A percentile compares a stretch with the other conserved stretches of the same genome.
These are phyloP conservation scores for Cheilosia scutellata DNA, from an alignment of 2,888 invertebrate species.

Conservation along the genomic window DNA sequence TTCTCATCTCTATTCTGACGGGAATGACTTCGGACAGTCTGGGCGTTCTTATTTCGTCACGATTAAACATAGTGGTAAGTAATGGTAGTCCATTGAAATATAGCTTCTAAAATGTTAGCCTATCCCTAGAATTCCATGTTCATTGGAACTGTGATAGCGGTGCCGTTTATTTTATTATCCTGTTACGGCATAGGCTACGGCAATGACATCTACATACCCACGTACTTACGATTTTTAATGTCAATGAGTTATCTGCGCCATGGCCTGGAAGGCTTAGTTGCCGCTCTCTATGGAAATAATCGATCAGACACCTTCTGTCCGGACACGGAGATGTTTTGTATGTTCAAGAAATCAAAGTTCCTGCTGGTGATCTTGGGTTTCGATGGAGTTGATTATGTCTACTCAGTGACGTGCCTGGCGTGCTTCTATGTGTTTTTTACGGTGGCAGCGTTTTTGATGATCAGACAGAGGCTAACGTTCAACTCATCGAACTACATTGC, in stretches of 20 bases:
- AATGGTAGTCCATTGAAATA: slow-evolving; percentile 14
- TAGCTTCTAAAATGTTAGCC: slow-evolving; percentile 77
- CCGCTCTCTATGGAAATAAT: slow-evolving; percentile 91
- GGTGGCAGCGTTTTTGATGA: slow-evolving; percentile 88
- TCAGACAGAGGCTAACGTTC: slow-evolving; percentile 89
- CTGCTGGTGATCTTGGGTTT: slow-evolving; percentile 91
- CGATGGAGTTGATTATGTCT: slow-evolving; percentile 88
- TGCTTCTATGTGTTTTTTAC: slow-evolving; percentile 90
- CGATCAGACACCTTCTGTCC: slow-evolving; percentile 91
- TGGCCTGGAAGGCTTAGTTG: slow-evolving; percentile 91
- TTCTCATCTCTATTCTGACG: slow-evolving; percentile 88
- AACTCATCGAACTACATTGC: slow-evolving; percentile 88
- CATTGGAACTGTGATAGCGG: slow-evolving; percentile 93
- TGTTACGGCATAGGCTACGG: slow-evolving; percentile 95
- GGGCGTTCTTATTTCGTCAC: slow-evolving; percentile 90
- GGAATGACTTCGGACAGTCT: slow-evolving; percentile 92
- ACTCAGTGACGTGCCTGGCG: slow-evolving; percentile 88
- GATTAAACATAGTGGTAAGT: slow-evolving; percentile 91
- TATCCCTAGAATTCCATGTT: slow-evolving; percentile 92
- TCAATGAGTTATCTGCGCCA: slow-evolving; percentile 93
- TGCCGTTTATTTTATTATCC: slow-evolving; percentile 94
- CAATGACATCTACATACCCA: slow-evolving; percentile 87
- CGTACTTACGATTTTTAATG: slow-evolving; percentile 91
- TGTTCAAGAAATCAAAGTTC: slow-evolving; percentile 89
- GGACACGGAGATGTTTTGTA: slow-evolving; percentile 89